Evolutionary conservation across 2,797 vertebrate genomes (phyloP).

Genomic region (Hirundo rustica): DNA sequence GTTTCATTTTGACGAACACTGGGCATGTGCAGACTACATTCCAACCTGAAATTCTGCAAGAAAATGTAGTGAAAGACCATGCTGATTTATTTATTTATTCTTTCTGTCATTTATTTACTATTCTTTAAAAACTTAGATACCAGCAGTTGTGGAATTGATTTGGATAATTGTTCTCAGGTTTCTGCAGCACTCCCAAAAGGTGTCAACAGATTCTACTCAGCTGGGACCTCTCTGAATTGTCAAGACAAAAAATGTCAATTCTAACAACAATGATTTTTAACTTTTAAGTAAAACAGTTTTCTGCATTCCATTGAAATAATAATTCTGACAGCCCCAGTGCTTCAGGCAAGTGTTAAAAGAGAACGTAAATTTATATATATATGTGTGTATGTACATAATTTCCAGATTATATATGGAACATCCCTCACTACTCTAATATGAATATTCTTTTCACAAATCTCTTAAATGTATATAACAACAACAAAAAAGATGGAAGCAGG

Average conservation of each 20-base stretch:
- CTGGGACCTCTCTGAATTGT: not conserved
- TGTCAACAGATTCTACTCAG: not conserved
- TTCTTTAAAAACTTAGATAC: not conserved
- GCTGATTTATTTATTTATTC: fast-evolving
- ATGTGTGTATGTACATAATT: not conserved
- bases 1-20: not conserved
- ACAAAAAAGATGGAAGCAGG: not conserved
- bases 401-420: not conserved
- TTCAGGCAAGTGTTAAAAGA: not conserved
- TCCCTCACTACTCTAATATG: not conserved
- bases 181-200: not conserved
- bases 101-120: not conserved
- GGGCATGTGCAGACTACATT: not conserved
- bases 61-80: not conserved
- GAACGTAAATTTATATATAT: not conserved
- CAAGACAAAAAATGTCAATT: not conserved
- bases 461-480: too few relatives aligned
- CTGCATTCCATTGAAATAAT: not conserved
- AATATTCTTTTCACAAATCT: not conserved
- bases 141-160: not conserved
- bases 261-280: not conserved
- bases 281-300: not conserved
- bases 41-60: not conserved
- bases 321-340: not conserved
- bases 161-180: not conserved